Base-by-base conservation (phyloP, 1,140 invertebrate genomes). In the Saccostrea cuccullata region DNA sequence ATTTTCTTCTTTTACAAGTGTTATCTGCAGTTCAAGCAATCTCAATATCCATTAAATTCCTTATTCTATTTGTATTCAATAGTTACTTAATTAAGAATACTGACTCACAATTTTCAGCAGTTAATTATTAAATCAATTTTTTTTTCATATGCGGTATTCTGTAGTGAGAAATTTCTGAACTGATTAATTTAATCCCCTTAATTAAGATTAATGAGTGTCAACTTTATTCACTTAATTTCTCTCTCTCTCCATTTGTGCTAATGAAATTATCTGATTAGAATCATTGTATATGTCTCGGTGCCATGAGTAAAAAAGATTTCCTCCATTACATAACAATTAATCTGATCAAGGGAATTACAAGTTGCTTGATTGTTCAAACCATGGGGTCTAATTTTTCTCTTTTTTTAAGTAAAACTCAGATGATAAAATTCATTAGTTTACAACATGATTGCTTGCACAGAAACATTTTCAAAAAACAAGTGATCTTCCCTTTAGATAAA, bases 141-240 rank as follows among this genome's bases (percentile, higher is more conserved):
- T 77, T 73, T 77, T 77, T 36, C 26, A 15, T 15, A 13, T 77
- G 30, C 9, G 0, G 26, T 40, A 77, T 77, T 11, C 26, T 30
- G 9, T 26, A 77, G 70, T 26, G 70, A 77, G 23, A 15, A 77
- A 36, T 36, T 30, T 77, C 30, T 15, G 15, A 36, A 26, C 26
- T 15, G 30, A 30, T 36, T 26, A 77, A 36, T 26, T 77, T 13
- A 12, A 30, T 12, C 26, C 26, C 23, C 23, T 17, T 77, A 77
- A 77, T 77, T 36, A 77, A 77, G 70, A 77, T 77, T 77, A 36
- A 77, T 77, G 70, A 26, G 70, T 77, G 70, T 26, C 67, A 73
- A 30, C 15, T 77, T 11, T 36, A 36, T 36, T 36, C 30, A 36
- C 30, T 77, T 30, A 12, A 23, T 15, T 36, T 9, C 30, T 30